A percentile compares a stretch with the other conserved stretches of the same genome.
Conservation (phyloP, 2,888 invertebrate species). For the Perdita meconis region DNA sequence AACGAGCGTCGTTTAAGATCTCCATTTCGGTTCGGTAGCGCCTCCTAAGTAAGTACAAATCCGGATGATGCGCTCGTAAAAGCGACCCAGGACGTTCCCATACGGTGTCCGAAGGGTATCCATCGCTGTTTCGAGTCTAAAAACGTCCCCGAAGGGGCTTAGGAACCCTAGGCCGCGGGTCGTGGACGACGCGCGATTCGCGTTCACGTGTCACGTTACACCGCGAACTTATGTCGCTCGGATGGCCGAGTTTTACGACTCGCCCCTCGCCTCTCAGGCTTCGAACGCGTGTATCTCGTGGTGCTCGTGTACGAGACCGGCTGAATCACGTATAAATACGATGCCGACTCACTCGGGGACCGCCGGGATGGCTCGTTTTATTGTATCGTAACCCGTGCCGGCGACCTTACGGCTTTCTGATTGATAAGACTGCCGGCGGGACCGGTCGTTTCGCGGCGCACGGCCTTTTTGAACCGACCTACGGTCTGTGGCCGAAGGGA, state of each 20-base stretch:
- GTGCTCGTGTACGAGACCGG: slow-evolving; percentile 24
- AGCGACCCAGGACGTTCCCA: slow-evolving; percentile 65
- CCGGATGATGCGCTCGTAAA: slow-evolving; percentile 82
- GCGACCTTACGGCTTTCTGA: slow-evolving; percentile 73
- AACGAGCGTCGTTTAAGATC: slow-evolving; percentile 46
- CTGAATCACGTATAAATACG: slow-evolving; percentile 61
- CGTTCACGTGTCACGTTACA: slow-evolving; percentile 72
- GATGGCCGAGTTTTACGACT: slow-evolving; percentile 79
- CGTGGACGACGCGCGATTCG: slow-evolving; percentile 45
- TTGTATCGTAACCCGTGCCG: slow-evolving; percentile 77
- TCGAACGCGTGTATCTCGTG: slow-evolving; percentile 39
- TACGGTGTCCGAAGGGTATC: slow-evolving; percentile 32
- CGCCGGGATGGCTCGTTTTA: slow-evolving; percentile 76
- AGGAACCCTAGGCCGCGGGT: slow-evolving; percentile 9
- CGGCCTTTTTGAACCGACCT: slow-evolving; percentile 32
- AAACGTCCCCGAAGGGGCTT: slow-evolving; percentile 41
- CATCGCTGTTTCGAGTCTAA: slow-evolving; percentile 40
- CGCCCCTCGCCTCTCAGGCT: slow-evolving; percentile 35
- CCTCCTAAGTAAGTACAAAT: slow-evolving; percentile 83
- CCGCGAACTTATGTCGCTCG: slow-evolving; percentile 74
- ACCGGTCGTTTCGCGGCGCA: slow-evolving; percentile 57
- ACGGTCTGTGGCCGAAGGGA: slow-evolving; percentile 12
- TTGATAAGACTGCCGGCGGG: slow-evolving; percentile 72
- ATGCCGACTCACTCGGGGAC: slow-evolving; percentile 20
- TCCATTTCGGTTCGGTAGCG: slow-evolving; percentile 71